Conservation (phyloP, 53 echinoderm and acorn worm genomes). For the Apostichopus leukothele region DNA sequence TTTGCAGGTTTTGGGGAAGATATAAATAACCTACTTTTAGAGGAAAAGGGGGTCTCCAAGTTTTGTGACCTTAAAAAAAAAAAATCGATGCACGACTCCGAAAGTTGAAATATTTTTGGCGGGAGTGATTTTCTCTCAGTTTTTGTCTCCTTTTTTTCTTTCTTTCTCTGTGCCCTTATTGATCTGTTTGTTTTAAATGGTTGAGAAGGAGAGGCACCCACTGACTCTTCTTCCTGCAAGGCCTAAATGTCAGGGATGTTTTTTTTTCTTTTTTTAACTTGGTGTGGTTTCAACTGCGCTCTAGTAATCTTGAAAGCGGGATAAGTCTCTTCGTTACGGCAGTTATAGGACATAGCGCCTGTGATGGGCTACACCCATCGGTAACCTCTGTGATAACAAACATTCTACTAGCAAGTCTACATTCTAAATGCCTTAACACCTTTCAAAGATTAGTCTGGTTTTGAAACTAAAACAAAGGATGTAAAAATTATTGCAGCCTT, state of each 20-base stretch:
- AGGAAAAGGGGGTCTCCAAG: background rate
- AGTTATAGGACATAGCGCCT: background rate
- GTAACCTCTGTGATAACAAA: background rate
- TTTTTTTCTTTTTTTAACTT: too few species aligned
- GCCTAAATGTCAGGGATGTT: background rate
- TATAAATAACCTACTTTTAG: constrained; percentile 20
- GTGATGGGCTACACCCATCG: background rate
- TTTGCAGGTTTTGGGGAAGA: background rate
- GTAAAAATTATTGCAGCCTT: background rate
- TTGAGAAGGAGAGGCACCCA: background rate
- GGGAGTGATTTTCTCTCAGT: background rate
- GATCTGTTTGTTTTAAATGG: constrained; percentile 32
- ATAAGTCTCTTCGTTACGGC: too few species aligned
- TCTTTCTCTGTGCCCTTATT: background rate
- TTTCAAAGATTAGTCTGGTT: background rate
- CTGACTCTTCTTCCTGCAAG: background rate
- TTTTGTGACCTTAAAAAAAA: constrained; percentile 21
- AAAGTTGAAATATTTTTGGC: constrained; percentile 26
- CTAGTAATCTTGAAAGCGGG: too few species aligned
- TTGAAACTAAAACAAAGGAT: background rate
- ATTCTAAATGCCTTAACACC: background rate
- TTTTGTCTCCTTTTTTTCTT: background rate
- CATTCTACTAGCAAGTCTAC: background rate
- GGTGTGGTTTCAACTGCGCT: too few species aligned
- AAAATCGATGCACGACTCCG: constrained; percentile 16